These are phyloP conservation scores for Beroe ovata DNA, from an alignment of 37 sponge, comb jelly and placozoan species.

Conservation along the genomic window DNA sequence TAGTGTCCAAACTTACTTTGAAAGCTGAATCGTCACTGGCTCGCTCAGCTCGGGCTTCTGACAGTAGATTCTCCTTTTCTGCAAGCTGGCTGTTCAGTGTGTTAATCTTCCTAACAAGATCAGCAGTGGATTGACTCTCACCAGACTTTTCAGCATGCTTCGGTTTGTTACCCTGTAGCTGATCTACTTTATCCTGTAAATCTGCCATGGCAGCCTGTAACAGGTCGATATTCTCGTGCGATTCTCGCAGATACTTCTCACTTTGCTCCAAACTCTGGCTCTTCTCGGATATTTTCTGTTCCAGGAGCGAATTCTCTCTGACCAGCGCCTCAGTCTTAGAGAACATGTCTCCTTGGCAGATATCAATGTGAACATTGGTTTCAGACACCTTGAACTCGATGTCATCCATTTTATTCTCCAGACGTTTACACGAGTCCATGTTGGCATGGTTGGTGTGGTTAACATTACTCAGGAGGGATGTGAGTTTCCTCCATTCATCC, in stretches of 20 bases:
- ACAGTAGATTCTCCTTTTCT: slow-evolving; percentile 7
- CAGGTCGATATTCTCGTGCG: not conserved
- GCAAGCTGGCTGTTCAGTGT: not conserved
- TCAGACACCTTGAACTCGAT: slow-evolving; percentile 36
- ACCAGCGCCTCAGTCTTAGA: slow-evolving; percentile 36
- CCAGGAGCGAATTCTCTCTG: slow-evolving; percentile 28
- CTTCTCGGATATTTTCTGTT: not conserved
- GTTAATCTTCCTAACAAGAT: not conserved
- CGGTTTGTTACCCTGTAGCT: not conserved
- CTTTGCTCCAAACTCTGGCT: slow-evolving; percentile 11
- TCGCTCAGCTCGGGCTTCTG: not conserved
- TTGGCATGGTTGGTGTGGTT: slow-evolving; percentile 60
- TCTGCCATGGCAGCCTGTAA: slow-evolving; percentile 9
- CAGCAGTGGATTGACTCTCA: not conserved
- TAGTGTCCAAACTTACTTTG: slow-evolving; percentile 35
- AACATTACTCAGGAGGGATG: slow-evolving; percentile 23
- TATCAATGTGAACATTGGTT: slow-evolving; percentile 51
- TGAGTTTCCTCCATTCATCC: slow-evolving; percentile 44
- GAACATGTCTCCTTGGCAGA: slow-evolving; percentile 49
- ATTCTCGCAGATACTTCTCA: slow-evolving; percentile 39
- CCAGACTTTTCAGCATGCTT: not conserved
- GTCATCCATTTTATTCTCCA: slow-evolving; percentile 49
- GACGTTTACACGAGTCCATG: slow-evolving; percentile 49
- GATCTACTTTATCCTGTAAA: not conserved
- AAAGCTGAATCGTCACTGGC: slow-evolving; percentile 7